These are phyloP conservation scores for Phyllostomus hastatus DNA, from an alignment of 2,113 vertebrate genomes.

Conservation along the genomic window DNA sequence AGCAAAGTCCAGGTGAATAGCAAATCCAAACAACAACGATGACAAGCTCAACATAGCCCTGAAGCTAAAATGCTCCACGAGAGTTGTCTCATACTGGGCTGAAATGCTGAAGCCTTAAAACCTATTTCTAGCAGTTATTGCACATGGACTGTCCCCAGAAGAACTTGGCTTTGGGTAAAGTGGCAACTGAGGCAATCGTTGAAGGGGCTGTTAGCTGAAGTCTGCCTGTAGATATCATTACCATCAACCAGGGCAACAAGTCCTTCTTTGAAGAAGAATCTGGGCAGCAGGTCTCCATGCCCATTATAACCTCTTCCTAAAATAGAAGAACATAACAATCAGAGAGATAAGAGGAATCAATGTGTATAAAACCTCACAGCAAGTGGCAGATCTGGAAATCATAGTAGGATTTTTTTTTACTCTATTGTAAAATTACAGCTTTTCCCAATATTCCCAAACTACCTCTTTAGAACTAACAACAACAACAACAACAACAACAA, in stretches of 20 bases:
- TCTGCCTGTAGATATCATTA: background rate
- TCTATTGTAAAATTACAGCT: background rate
- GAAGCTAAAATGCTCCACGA: background rate
- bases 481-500: background rate
- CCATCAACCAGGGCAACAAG: background rate
- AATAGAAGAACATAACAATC: background rate
- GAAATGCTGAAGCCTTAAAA: rapidly evolving
- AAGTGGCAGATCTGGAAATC: background rate
- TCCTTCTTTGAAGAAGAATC: background rate
- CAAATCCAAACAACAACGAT: background rate
- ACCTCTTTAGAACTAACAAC: background rate
- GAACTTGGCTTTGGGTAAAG: background rate
- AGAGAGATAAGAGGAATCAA: background rate
- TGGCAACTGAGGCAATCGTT: background rate
- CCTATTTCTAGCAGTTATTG: background rate
- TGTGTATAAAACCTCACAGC: background rate
- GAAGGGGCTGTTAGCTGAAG: background rate
- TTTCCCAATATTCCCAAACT: background rate
- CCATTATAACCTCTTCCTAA: background rate
- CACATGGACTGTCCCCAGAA: background rate
- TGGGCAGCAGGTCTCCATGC: background rate
- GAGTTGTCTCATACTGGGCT: background rate
- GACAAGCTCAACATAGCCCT: rapidly evolving
- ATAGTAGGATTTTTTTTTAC: background rate
- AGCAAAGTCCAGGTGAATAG: background rate